Conservation (phyloP, 2,888 invertebrate genomes). For the Limnephilus auricula region DNA sequence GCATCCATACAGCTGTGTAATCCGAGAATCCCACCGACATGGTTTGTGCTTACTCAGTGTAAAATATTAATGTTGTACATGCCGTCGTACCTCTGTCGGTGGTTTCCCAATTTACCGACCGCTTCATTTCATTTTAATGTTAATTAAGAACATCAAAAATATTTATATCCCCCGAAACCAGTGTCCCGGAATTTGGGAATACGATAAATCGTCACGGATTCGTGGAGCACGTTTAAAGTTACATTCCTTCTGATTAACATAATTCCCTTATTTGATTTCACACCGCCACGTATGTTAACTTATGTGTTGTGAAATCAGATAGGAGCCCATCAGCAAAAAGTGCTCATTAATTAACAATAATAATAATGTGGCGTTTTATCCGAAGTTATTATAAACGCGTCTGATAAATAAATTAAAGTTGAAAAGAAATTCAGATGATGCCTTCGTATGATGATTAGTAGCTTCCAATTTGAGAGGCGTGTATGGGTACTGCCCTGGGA, state of each 20-base stretch:
- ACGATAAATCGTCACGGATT: constrained; percentile 13
- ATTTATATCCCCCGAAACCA: constrained; percentile 27
- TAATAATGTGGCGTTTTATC: background rate
- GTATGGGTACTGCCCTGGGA: too few species aligned
- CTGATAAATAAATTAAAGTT: background rate
- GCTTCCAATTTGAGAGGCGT: too few species aligned
- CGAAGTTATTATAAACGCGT: background rate
- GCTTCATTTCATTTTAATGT: constrained; percentile 39
- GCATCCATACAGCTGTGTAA: background rate
- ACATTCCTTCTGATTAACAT: background rate
- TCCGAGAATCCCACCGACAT: background rate
- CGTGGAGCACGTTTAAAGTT: background rate
- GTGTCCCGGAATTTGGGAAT: constrained; percentile 9
- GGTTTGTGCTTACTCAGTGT: constrained; percentile 27
- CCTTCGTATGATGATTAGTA: too few species aligned
- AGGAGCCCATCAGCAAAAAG: too few species aligned
- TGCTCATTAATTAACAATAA: too few species aligned
- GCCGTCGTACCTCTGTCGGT: constrained; percentile 22
- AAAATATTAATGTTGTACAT: constrained; percentile 37
- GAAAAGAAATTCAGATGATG: background rate
- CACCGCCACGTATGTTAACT: background rate
- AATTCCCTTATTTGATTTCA: constrained; percentile 20
- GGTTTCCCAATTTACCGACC: constrained; percentile 25
- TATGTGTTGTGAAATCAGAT: too few species aligned
- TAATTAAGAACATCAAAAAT: constrained; percentile 38